Conservation (phyloP, 2,797 vertebrate genomes). For the Apogon hyalosoma region DNA sequence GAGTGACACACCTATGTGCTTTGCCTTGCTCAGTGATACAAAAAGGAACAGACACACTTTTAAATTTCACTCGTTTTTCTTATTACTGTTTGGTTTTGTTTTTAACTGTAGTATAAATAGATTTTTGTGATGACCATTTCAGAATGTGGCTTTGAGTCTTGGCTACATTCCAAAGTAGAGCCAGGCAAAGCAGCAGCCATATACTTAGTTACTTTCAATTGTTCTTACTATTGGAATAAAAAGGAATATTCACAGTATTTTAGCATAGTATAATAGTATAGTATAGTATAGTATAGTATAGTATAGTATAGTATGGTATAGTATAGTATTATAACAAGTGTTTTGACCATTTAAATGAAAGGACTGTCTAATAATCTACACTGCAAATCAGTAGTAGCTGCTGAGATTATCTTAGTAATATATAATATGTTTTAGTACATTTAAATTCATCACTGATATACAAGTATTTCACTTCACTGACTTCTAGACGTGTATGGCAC, state of each 20-base stretch:
- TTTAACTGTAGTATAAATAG: not conserved
- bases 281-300: too few relatives aligned
- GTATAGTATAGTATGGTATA: too few relatives aligned
- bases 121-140: not conserved
- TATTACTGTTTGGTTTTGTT: not conserved
- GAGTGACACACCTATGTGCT: conserved; percentile 22
- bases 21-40: conserved; percentile 23
- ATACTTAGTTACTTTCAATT: not conserved
- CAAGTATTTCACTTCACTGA: conserved; percentile 22
- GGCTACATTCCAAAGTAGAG: conserved; percentile 17
- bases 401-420: not conserved
- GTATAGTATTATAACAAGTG: too few relatives aligned
- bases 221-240: not conserved
- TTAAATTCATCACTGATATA: too few relatives aligned
- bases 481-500: conserved; percentile 11
- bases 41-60: not conserved
- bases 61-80: not conserved
- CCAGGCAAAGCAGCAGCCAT: not conserved
- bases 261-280: too few relatives aligned
- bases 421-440: too few relatives aligned
- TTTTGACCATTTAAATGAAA: conserved; percentile 1
- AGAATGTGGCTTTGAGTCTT: not conserved
- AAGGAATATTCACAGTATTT: not conserved
- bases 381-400: not conserved
- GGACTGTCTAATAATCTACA: not conserved